Base-by-base conservation (phyloP, 2,797 vertebrate genomes). In the Scolopax rusticola region DNA sequence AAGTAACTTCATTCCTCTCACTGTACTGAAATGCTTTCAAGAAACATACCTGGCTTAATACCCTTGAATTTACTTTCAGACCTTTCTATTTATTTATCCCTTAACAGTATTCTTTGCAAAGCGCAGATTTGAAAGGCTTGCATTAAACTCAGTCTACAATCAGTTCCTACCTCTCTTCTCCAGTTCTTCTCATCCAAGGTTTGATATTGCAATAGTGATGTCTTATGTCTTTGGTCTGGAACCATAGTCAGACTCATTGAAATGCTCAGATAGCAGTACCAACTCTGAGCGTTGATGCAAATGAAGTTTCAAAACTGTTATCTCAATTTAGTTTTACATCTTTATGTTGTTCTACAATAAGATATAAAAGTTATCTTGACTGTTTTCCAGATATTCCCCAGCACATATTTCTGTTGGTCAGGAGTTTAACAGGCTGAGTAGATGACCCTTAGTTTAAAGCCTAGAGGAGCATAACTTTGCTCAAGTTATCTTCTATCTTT, bases 61-160 rank as follows among this genome's bases (percentile, higher is more conserved):
- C 17, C 17, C 23, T 76, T 25, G 48, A 51, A 77, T 95, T 82
- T 91, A 76, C n/a, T 85, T 90, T 96, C 80, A 84, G 60, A 96
- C 90, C 25, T 87, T 69, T 28, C 27, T 84, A 18, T 65, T 64
- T 87, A 33, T 57, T 90, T 93, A 41, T 25, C 19, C 40, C 53
- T 92, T 82, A 75, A 80, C 9, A 86, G 9, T 56, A 47, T 71
- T 41, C 38, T 87, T 85, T 56, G 81, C 27, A 57, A 94, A 65
- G 78, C 43, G 65, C 67, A 47, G 41, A 84, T 53, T 69, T 84
- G 75, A 89, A 36, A 38, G 71, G 6, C 8, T 61, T 74, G 48
- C 30, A 73, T 75, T 61, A 57, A 32, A 85, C 93, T 54, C 84
- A 41, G 23, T 69, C 51, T 18, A 23, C 14, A 41, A 2, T 33